Evolutionary conservation across 2,113 vertebrate species (phyloP), one percentile per base, ranked within the genome.

Genomic region (Peromyscus leucopus): DNA sequence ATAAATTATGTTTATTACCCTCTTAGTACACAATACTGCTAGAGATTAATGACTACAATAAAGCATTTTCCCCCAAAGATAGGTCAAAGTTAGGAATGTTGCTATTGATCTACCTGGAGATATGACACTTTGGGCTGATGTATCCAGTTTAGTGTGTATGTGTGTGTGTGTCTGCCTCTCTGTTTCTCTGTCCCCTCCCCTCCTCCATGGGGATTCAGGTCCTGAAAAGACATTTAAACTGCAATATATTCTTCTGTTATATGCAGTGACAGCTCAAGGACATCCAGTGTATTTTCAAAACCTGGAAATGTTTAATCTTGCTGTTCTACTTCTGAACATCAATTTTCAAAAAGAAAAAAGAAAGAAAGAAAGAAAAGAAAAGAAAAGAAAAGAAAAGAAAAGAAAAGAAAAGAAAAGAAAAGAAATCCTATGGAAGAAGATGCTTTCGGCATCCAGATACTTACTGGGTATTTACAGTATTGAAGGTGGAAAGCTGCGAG

Each of bases 261-360:
- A 15, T 31, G 31, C 84, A 33, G 55, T 48, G 85, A 67, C 7
- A 96, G 76, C 5, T 39, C 63, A 91, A 57, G 19, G 91, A 93
- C 24, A 42, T 91, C 33, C 9, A 83, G 21, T 65, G 4, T 8
- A 91, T 67, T 94, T 96, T 89, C 15, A 95, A 96, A 61, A 91
- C 82, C 46, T 48, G 63, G 33, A 93, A 93, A 78, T 57, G 39
- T 59, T 55, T 93, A 61, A 51, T 36, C 80, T 12, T 65, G 4
- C 28, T 85, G 46, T 69, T 76, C 28, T 78, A 39, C 89, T 96
- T 94, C 91, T 93, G 79, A 90, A 91, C 31, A 95, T 59, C 22
- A 55, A 71, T 72, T 26, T 17, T 74, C 89, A 75, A 13, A 6
- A 42, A 26, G 24, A 74, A 15, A 36, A 36, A 39, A 42, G 22